These are phyloP conservation scores for Pangasius djambal DNA, from an alignment of 2,797 vertebrate species.

Conservation along the genomic window DNA sequence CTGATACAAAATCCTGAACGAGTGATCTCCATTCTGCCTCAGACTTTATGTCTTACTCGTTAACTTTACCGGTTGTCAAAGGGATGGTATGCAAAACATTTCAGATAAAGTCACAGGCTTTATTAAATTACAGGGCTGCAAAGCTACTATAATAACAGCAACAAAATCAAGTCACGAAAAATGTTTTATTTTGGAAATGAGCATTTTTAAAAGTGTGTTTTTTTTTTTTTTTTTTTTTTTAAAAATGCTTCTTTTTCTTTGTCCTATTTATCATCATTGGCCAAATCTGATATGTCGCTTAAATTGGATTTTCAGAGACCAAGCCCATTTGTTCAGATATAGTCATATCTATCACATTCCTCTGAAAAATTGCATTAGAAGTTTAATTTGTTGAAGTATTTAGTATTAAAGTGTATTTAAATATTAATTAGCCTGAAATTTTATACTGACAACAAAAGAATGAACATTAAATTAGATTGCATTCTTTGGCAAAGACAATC, in stretches of 20 bases:
- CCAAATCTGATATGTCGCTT: neutral
- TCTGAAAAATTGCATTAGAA: neutral
- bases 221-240: too few relatives aligned
- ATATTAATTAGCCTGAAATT: neutral
- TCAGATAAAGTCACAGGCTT: neutral
- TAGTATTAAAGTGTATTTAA: too few relatives aligned
- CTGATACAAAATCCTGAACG: slow-evolving; percentile 18
- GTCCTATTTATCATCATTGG: neutral
- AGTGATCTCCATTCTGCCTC: neutral
- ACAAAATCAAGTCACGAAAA: neutral
- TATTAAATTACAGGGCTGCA: slow-evolving; percentile 4
- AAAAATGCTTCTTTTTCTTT: neutral
- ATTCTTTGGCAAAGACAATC: neutral
- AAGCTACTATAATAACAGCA: slow-evolving; percentile 5
- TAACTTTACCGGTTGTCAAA: neutral
- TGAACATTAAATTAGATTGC: neutral
- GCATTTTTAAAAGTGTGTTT: neutral
- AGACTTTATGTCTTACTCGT: neutral
- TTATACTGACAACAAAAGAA: neutral
- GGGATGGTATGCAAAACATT: neutral
- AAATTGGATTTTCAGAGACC: neutral
- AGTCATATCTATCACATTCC: neutral
- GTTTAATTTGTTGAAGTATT: too few relatives aligned
- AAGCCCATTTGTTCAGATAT: neutral
- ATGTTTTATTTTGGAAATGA: neutral